phyloP scores from a whole-genome alignment of 1,140 invertebrate genomes.

The Anastrepha ludens region DNA sequence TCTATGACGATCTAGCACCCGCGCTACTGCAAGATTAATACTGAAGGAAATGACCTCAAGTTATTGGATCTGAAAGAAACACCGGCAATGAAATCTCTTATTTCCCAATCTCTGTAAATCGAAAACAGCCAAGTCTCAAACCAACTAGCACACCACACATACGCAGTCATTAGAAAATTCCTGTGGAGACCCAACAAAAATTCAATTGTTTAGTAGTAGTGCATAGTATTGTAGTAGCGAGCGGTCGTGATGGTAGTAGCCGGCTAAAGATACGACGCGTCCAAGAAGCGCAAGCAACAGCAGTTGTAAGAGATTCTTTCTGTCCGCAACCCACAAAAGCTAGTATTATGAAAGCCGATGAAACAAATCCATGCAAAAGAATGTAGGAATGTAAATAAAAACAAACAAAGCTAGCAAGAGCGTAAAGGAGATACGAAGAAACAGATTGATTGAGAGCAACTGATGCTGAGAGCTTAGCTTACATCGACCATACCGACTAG shows the following conservation, averaged over 20 bases:
- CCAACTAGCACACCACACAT: background rate
- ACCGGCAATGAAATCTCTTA: too few species aligned
- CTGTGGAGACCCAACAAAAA: background rate
- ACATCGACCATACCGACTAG: background rate
- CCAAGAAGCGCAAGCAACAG: background rate
- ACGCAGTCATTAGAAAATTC: background rate
- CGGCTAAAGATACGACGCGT: background rate
- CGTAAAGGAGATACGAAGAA: background rate
- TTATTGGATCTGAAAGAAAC: too few species aligned
- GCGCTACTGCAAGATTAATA: too few species aligned
- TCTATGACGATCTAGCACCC: too few species aligned
- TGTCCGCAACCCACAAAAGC: background rate
- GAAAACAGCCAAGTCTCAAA: too few species aligned
- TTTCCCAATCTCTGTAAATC: too few species aligned
- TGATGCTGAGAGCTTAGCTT: background rate
- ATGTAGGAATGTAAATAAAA: slow-evolving; percentile 9
- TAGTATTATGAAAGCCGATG: background rate
- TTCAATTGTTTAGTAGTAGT: too few species aligned
- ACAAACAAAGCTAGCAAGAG: background rate
- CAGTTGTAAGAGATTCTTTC: background rate
- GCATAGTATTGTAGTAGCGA: background rate
- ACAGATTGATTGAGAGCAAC: background rate
- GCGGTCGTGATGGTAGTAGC: background rate
- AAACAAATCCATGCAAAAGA: background rate
- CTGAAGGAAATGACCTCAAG: too few species aligned